Base-by-base conservation (phyloP, 2,888 invertebrate species). In the Morinoia aosen region DNA sequence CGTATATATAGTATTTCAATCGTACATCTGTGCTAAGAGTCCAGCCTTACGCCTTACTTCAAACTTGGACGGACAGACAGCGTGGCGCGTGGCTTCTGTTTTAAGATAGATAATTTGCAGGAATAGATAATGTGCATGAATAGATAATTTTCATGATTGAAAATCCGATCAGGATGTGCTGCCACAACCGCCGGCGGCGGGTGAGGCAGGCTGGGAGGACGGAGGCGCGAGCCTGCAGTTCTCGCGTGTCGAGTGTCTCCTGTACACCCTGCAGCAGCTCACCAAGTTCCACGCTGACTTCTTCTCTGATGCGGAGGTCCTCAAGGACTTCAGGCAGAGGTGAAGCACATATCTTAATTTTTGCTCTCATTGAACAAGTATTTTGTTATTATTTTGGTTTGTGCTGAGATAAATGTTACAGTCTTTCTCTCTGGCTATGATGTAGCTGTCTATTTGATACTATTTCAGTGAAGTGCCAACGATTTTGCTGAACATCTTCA, bases 171-270 rank as follows among this genome's bases (percentile, higher is more conserved):
- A 99, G 99, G 98, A 98, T 97, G 99, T 98, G 97, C 98, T 99
- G 98, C 99, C 99, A 10, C 98, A 98, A 97, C 99, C 99, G 40
- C 98, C 99, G 95, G 96, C 96, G 10, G 96, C 96, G 14, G 96
- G 96, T 58, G 97, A 97, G 33, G 94, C 96, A 93, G 95, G 96
- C 95, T 96, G 96, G 40, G 94, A 96, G 93, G 97, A 96, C 97
- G 98, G 96, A 58, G 97, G 61, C 98, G 98, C 96, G 98, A 98
- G 98, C 96, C 98, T 99, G 95, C 98, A 99, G 97, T 99, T 99
- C 97, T 99, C 99, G 88, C 98, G 98, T 97, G 99, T 99, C 4
- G 99, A 99, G 97, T 99, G 99, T 97, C 98, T 99, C 76, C 98
- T 99, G 97, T 99, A 98, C 97, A 97, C 98, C 39, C 98, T 98